Evolutionary conservation across 2,797 vertebrate genomes (phyloP), one percentile per base, ranked within the genome.

Genomic region (Gobionotothen gibberifrons): DNA sequence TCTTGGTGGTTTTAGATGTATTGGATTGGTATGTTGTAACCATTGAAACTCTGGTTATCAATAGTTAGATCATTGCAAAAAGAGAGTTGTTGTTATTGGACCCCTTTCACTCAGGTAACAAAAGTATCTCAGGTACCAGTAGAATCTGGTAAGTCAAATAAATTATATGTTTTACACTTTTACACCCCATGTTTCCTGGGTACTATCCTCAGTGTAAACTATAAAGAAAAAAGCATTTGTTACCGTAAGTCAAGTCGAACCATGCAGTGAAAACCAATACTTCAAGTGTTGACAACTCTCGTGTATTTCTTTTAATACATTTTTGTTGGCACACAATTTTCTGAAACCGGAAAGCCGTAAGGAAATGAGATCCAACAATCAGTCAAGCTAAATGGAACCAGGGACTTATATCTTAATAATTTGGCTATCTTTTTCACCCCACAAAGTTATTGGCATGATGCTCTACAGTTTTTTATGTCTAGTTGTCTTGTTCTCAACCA

Each of bases 401-500:
- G 32, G 32, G 32, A 36, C 5, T 36, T 36, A 36, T 36, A 8
- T 36, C 32, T 36, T 36, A 9, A 36, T 36, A 9, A 36, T 9
- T 36, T 36, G 32, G 32, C 32, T 36, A 36, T 36, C 7, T 8
- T 36, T 26, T 36, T 36, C 32, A 36, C 7, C 32, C 32, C 8
- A 36, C 8, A 36, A 36, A 36, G 60, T 40, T 70, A 53, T 36
- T 53, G 49, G 29, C 53, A 19, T 68, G 52, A 68, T 42, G 39
- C 26, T 57, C 26, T 63, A 44, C 48, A 46, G 36, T 39, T 78
- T 19, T 16, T n/a, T 56, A 26, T 36, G 32, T 74, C 36, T 26
- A 3, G 14, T 40, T 57, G 17, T 22, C 1, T 13, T 52, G 61
- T 49, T 61, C 44, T 55, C 39, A 57, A 5, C 47, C 16, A 42